Percentiles rank a stretch among this genome's conserved stretches.
Evolutionary conservation across 2,888 invertebrate genomes (phyloP).

Genomic region (Furcula furcula): DNA sequence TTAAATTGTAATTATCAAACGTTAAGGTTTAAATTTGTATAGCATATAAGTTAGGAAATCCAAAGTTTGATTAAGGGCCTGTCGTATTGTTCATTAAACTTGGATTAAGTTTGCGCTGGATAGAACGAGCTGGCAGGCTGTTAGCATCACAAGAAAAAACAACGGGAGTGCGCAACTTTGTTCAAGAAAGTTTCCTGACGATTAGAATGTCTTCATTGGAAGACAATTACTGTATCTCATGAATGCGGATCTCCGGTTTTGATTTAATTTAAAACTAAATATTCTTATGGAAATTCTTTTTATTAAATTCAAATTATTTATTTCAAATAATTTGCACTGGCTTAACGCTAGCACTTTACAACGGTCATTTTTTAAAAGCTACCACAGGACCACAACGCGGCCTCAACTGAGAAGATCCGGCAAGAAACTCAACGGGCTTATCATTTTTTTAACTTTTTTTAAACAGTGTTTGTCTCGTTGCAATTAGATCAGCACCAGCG

Average conservation of each 20-base stretch:
- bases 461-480: too few relatives aligned
- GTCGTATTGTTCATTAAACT: conserved; percentile 83
- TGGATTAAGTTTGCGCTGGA: conserved; percentile 80
- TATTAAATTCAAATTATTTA: too few relatives aligned
- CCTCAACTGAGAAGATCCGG: too few relatives aligned
- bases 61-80: conserved; percentile 82
- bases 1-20: conserved; percentile 14
- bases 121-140: conserved; percentile 81
- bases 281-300: too few relatives aligned
- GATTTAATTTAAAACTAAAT: too few relatives aligned
- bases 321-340: too few relatives aligned
- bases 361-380: too few relatives aligned
- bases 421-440: too few relatives aligned
- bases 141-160: conserved; percentile 75
- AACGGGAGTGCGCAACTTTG: conserved; percentile 49
- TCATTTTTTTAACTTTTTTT: too few relatives aligned
- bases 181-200: conserved; percentile 49
- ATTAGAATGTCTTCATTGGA: conserved; percentile 44
- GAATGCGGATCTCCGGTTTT: background rate
- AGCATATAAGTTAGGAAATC: conserved; percentile 51
- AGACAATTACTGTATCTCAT: conserved; percentile 13
- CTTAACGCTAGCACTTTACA: too few relatives aligned
- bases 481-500: too few relatives aligned
- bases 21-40: conserved; percentile 39
- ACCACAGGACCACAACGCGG: too few relatives aligned